A percentile compares a stretch with the other conserved stretches of the same genome.
These are phyloP conservation scores for Zophobas morio DNA, from an alignment of 1,140 invertebrate species.

Conservation along the genomic window DNA sequence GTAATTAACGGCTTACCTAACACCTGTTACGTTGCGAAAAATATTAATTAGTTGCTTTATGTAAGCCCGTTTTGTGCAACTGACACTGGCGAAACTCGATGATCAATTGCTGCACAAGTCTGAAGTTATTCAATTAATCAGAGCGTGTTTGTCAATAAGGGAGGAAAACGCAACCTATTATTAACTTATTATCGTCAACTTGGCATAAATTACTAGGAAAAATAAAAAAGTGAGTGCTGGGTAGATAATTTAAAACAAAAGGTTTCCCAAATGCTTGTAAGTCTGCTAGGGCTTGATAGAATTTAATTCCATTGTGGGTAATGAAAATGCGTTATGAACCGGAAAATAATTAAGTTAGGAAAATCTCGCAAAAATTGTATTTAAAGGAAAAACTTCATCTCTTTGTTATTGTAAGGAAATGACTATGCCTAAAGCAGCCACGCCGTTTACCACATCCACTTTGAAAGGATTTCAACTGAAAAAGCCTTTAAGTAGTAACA, in stretches of 20 bases:
- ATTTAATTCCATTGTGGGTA: constrained; percentile 31
- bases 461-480: constrained; percentile 23
- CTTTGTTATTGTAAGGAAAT: constrained; percentile 29
- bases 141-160: constrained; percentile 17
- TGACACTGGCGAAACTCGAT: constrained; percentile 22
- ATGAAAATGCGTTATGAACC: constrained; percentile 33
- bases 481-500: neutral
- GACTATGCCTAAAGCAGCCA: constrained; percentile 19
- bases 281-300: constrained; percentile 8
- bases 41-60: constrained; percentile 24
- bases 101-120: constrained; percentile 21
- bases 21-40: constrained; percentile 24
- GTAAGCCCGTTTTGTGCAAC: constrained; percentile 15
- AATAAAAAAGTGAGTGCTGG: neutral
- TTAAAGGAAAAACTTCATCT: constrained; percentile 28
- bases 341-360: constrained; percentile 27
- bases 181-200: neutral
- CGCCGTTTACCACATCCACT: constrained; percentile 12
- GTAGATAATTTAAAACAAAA: neutral
- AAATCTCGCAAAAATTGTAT: constrained; percentile 33
- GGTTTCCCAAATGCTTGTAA: constrained; percentile 9
- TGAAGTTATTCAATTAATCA: constrained; percentile 33
- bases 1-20: constrained; percentile 22
- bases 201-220: neutral
- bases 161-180: neutral